Evolutionary conservation across 2,113 vertebrate species (phyloP), one percentile per base, ranked within the genome.

Genomic region (Ochotona princeps): DNA sequence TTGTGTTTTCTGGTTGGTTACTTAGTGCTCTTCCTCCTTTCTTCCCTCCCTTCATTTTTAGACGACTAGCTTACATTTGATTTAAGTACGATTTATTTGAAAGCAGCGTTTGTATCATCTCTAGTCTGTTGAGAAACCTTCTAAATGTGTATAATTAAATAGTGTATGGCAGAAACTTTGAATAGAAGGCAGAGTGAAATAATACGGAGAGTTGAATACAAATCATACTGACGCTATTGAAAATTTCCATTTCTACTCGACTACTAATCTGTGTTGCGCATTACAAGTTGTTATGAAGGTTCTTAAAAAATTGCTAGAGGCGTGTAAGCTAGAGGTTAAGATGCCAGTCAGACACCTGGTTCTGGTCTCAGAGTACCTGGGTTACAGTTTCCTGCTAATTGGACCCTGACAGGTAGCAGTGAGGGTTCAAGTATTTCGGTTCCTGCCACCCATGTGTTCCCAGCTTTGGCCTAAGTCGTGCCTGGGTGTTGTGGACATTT

Each of bases 1-100:
- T 79, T 87, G n/a, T 38, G n/a, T 82, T 90, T 90, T 79, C 66
- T 54, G 13, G 54, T 44, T 28, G 32, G 44, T 49, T 84, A 30
- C 20, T 84, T 84, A 21, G 32, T 75, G 81, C 81, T 72, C 67
- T 18, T 13, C 18, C 18, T 57, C 15, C n/a, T 38, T 90, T 63
- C 75, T 35, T 7, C 21, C 76, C 87, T 92, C 67, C 23, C 35
- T 47, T 90, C 92, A 74, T 69, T 63, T 35, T 94, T 90, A 78
- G 60, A 49, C 74, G 15, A 70, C 23, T 57, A 26, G 4, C 11
- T 72, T 49, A 2, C 8, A 65, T 65, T 21, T 60, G 32, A 78
- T 66, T 61, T 91, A 69, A 82, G n/a, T 74, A 60, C 79, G 26
- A n/a, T 83, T 72, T 82, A 21, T 87, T 79, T 74, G 49, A 54